Evolutionary conservation across 2,797 vertebrate species (phyloP), one percentile per base, ranked within the genome.

Genomic region (Crocidura indochinensis): DNA sequence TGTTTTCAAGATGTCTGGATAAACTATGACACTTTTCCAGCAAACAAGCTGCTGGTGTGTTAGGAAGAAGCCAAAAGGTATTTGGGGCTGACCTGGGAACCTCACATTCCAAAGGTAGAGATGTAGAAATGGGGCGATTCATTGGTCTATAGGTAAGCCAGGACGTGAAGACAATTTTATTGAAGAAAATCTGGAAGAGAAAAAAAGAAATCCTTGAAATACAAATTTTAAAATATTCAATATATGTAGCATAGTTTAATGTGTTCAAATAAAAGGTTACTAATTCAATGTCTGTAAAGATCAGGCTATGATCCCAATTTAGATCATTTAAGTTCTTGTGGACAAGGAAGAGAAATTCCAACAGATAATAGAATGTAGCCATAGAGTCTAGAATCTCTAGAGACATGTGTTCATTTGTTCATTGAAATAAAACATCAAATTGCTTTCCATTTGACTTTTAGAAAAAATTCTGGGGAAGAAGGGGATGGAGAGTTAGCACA

Each of bases 11-110:
- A 44, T 68, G 27, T 73, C 47, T 68, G 60, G 24, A 49, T 51
- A 77, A 87, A 15, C 6, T 24, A 22, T 31, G n/a, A 29, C 20
- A 31, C 15, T 56, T 24, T 38, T 72, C 65, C n/a, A 56, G 44
- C 31, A 53, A 87, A 68, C 19, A 22, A 51, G 15, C 65, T 72
- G 14, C 64, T 56, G 31, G 12, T 44, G 56, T 71, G 75, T 31
- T n/a, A 46, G 56, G 53, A 19, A 79, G 10, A 12, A 78, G 6
- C 19, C 38, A 62, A 20, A 5, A 4, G 5, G 29, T 56, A 56
- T 38, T 76, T 76, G 46, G 5, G 56, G 88, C 94, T 88, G 47
- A 94, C 90, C 79, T 81, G 92, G 22, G 26, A 65, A 93, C 19
- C 3, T 29, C 0, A 38, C 90, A 94, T 47, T 90, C 3, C 56